These are phyloP conservation scores for Mola mola DNA, from an alignment of 2,113 vertebrate genomes.

Conservation along the genomic window DNA sequence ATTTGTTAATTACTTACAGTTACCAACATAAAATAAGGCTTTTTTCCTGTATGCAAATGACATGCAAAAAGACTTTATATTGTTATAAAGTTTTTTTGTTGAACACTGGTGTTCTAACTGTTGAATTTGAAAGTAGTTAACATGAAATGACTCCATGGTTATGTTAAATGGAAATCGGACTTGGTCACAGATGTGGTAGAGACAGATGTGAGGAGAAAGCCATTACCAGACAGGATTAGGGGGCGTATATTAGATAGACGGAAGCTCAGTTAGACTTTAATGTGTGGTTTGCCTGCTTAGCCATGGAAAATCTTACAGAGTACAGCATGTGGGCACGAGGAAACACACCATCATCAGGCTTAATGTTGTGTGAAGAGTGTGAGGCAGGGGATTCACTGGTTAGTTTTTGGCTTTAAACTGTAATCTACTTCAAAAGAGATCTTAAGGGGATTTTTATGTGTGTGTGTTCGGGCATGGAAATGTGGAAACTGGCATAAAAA, in stretches of 20 bases:
- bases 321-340: conserved; percentile 36
- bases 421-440: conserved; percentile 42
- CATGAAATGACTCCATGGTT: conserved; percentile 57
- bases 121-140: conserved; percentile 55
- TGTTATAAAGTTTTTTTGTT: too few relatives aligned
- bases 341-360: conserved; percentile 61
- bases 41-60: too few relatives aligned
- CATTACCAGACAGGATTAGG: conserved; percentile 31
- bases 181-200: conserved; percentile 62
- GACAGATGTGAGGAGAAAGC: conserved; percentile 53
- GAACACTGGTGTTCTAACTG: conserved; percentile 38
- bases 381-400: conserved; percentile 41
- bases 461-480: too few relatives aligned
- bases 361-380: conserved; percentile 31
- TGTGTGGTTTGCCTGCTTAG: conserved; percentile 48
- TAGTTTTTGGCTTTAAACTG: conserved; percentile 62
- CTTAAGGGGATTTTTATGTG: conserved; percentile 20
- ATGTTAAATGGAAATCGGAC: conserved; percentile 34
- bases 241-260: conserved; percentile 24
- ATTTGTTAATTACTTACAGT: too few relatives aligned
- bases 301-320: conserved; percentile 42
- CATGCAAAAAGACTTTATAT: not conserved
- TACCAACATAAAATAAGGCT: too few relatives aligned
- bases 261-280: conserved; percentile 20
- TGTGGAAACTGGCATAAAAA: too few relatives aligned